phyloP scores from a whole-genome alignment of 2,113 vertebrate species.

The Bufo gargarizans region DNA sequence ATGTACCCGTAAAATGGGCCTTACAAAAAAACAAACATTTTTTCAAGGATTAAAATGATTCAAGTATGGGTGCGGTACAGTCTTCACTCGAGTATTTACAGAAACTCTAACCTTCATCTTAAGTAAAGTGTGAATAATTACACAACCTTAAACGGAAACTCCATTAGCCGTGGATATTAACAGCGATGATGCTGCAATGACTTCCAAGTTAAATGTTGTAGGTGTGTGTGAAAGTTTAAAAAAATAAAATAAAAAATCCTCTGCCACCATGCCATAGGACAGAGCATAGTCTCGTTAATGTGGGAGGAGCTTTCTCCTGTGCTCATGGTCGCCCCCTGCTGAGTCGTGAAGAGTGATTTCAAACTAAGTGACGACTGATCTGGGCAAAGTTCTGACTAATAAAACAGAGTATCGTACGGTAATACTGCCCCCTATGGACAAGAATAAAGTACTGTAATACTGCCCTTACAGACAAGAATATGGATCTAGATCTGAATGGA shows the following conservation, averaged over 20 bases:
- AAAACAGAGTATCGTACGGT: not conserved
- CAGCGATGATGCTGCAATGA: too few relatives aligned
- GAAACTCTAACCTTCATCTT: not conserved
- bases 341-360: not conserved
- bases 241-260: too few relatives aligned
- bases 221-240: too few relatives aligned
- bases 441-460: not conserved
- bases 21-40: too few relatives aligned
- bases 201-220: too few relatives aligned
- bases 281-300: not conserved
- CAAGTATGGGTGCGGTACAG: too few relatives aligned
- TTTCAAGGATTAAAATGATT: too few relatives aligned
- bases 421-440: not conserved
- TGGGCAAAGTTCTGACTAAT: not conserved
- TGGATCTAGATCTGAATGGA: not conserved
- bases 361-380: not conserved
- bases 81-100: too few relatives aligned
- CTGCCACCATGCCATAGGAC: not conserved
- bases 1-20: too few relatives aligned
- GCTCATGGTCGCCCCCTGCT: not conserved
- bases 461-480: not conserved
- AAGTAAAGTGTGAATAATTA: too few relatives aligned
- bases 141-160: too few relatives aligned
- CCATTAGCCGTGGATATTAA: too few relatives aligned
- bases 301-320: not conserved